These are phyloP conservation scores for Acrocephalus kingi DNA, from an alignment of 2,113 vertebrate genomes.

Conservation along the genomic window DNA sequence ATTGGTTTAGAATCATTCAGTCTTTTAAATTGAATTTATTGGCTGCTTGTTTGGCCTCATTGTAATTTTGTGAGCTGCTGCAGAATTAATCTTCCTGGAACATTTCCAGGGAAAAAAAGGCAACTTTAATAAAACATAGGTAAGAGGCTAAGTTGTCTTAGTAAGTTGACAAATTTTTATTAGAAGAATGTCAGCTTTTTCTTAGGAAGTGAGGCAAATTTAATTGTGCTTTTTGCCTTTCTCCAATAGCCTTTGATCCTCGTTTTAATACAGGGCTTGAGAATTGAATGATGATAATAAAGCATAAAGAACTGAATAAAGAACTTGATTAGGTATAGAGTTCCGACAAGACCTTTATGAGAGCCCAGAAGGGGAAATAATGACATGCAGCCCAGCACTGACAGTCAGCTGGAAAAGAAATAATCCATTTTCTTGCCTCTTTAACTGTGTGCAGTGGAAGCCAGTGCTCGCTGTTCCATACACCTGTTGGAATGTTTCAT, in stretches of 20 bases:
- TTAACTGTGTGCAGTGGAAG: neutral
- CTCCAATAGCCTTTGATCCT: neutral
- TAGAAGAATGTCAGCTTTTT: neutral
- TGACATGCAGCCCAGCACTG: neutral
- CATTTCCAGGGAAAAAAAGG: neutral
- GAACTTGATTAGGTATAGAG: conserved; percentile 7
- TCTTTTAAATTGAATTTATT: neutral
- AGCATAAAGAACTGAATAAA: neutral
- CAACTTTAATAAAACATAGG: neutral
- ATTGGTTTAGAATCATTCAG: neutral
- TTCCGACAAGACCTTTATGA: neutral
- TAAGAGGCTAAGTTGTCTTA: neutral
- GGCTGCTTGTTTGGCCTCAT: neutral
- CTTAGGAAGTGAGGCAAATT: neutral
- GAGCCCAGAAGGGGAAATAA: neutral
- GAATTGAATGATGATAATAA: neutral
- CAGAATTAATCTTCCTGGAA: neutral
- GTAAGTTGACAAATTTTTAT: neutral
- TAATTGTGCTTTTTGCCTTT: neutral
- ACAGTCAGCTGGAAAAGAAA: neutral
- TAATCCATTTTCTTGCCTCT: neutral
- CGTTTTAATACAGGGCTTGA: neutral
- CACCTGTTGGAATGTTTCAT: neutral
- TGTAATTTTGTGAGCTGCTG: neutral
- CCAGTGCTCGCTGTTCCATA: neutral